phyloP scores from a whole-genome alignment of 2,888 invertebrate species.

The Crioceris asparagi region DNA sequence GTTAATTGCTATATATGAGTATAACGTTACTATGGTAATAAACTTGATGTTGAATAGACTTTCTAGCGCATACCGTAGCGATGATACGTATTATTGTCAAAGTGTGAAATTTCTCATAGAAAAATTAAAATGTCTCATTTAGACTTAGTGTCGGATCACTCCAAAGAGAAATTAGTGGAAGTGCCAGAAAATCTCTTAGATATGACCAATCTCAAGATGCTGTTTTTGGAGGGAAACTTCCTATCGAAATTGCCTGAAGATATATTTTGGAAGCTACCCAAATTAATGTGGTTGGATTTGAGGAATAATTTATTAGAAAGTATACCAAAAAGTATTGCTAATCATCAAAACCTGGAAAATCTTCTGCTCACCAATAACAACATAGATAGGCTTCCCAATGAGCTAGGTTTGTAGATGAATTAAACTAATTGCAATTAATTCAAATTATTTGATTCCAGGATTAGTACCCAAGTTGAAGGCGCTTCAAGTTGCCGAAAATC shows the following conservation, averaged over 20 bases:
- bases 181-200: conserved; percentile 30
- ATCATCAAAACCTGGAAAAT: conserved; percentile 49
- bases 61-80: too few relatives aligned
- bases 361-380: conserved; percentile 53
- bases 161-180: conserved; percentile 28
- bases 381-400: conserved; percentile 48
- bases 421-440: background rate
- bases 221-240: conserved; percentile 47
- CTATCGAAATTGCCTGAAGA: conserved; percentile 45
- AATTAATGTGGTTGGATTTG: conserved; percentile 53
- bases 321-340: conserved; percentile 46
- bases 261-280: conserved; percentile 45
- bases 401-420: conserved; percentile 41
- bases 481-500: conserved; percentile 51
- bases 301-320: conserved; percentile 47
- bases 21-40: conserved; percentile 2
- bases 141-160: conserved; percentile 34
- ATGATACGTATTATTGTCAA: too few relatives aligned
- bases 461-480: conserved; percentile 47
- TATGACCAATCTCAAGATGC: conserved; percentile 37
- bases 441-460: conserved; percentile 28
- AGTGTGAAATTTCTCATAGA: too few relatives aligned
- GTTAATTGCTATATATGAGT: conserved; percentile 1
- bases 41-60: too few relatives aligned
- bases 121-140: conserved; percentile 19